Conservation (phyloP, 1,140 invertebrate genomes). For the Elysia chlorotica region DNA sequence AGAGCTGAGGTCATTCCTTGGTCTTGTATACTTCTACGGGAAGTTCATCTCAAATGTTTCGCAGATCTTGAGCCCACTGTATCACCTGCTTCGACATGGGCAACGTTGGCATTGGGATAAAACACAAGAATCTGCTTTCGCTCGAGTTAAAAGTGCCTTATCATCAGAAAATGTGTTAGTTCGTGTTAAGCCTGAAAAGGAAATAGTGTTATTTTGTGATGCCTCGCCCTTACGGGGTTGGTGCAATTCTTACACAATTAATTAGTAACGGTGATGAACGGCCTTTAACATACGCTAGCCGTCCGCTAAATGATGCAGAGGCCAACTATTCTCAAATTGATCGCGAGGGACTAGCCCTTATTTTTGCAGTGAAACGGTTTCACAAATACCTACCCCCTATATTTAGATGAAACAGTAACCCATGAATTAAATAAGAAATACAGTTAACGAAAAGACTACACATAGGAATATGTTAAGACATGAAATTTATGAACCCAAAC, state of each 20-base stretch:
- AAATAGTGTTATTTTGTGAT: constrained; percentile 63
- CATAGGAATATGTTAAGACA: too few relatives aligned
- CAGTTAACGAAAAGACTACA: too few relatives aligned
- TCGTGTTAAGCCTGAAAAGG: constrained; percentile 57
- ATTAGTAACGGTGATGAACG: constrained; percentile 45
- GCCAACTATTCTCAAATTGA: constrained; percentile 65
- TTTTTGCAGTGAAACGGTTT: constrained; percentile 66
- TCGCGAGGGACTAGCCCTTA: constrained; percentile 65
- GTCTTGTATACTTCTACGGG: background rate
- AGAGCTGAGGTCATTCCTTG: background rate
- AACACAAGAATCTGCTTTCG: constrained; percentile 15
- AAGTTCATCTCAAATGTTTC: background rate
- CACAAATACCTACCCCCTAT: too few relatives aligned
- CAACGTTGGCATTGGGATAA: constrained; percentile 19
- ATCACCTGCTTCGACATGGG: constrained; percentile 19
- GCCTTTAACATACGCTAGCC: constrained; percentile 62
- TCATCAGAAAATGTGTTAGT: constrained; percentile 40
- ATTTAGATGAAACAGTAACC: too few relatives aligned
- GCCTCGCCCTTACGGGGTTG: constrained; percentile 58
- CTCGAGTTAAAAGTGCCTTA: constrained; percentile 28
- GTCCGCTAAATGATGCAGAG: constrained; percentile 59
- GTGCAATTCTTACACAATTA: constrained; percentile 62
- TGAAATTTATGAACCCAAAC: too few relatives aligned
- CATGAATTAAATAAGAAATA: too few relatives aligned
- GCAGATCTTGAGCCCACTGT: constrained; percentile 9